phyloP scores from a whole-genome alignment of 2,888 invertebrate genomes.

The Archaeoteleia sp. region DNA sequence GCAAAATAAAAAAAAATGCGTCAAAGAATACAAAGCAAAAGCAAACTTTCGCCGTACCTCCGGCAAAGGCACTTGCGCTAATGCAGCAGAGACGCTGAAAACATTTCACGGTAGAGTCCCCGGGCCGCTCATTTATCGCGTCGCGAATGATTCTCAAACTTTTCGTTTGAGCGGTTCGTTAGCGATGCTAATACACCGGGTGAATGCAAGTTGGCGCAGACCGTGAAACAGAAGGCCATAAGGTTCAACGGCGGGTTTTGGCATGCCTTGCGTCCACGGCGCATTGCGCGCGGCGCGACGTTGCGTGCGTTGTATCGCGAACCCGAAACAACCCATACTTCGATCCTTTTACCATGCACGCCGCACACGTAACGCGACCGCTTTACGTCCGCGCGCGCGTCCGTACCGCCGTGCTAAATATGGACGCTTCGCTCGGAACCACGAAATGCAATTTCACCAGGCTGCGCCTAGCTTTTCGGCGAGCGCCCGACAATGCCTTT shows the following conservation, averaged over 20 bases:
- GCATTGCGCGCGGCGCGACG: conserved; percentile 1
- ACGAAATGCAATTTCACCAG: conserved; percentile 61
- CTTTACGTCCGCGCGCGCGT: neutral
- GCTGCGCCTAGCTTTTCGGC: conserved; percentile 60
- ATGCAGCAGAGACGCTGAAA: conserved; percentile 8
- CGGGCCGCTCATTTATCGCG: conserved; percentile 45
- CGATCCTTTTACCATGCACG: conserved; percentile 14
- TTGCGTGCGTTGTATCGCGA: conserved; percentile 11
- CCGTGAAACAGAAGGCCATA: conserved; percentile 42
- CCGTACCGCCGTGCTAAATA: neutral
- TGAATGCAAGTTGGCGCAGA: conserved; percentile 46
- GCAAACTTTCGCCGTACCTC: conserved; percentile 14
- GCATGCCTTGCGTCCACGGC: conserved; percentile 14
- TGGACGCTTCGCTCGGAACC: conserved; percentile 15
- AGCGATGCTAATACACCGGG: conserved; percentile 47
- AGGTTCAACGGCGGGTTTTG: conserved; percentile 16
- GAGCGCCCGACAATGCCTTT: conserved; percentile 68
- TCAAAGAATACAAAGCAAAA: neutral
- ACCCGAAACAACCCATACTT: conserved; percentile 6
- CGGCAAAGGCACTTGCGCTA: conserved; percentile 12
- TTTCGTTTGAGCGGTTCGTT: conserved; percentile 52
- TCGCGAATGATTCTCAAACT: conserved; percentile 47
- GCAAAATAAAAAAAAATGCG: conserved; percentile 33
- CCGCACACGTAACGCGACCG: conserved; percentile 8
- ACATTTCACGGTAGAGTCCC: conserved; percentile 35